phyloP scores from a whole-genome alignment of 2,797 vertebrate species.

The Mustela erminea region DNA sequence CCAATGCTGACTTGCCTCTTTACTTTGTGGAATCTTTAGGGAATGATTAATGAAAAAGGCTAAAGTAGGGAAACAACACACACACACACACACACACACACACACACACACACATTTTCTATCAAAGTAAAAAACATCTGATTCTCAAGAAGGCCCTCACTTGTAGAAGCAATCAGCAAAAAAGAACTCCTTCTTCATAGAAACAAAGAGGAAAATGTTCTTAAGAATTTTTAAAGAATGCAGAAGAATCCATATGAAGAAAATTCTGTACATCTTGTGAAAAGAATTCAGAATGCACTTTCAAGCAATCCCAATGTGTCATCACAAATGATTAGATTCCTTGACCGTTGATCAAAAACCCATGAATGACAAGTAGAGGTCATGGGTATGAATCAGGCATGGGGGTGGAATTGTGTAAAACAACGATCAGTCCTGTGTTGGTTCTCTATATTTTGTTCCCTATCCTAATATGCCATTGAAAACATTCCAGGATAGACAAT shows the following conservation, averaged over 20 bases:
- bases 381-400: neutral
- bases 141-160: neutral
- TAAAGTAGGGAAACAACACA: too few species aligned
- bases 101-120: neutral
- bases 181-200: neutral
- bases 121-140: neutral
- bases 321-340: neutral
- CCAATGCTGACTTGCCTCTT: neutral
- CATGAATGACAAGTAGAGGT: neutral
- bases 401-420: neutral
- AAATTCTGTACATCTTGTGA: neutral
- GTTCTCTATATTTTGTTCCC: neutral
- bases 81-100: neutral
- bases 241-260: neutral
- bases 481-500: neutral
- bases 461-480: neutral
- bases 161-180: too few species aligned
- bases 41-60: neutral
- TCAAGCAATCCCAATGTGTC: neutral
- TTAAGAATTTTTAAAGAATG: neutral
- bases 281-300: neutral
- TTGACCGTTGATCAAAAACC: neutral
- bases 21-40: neutral
- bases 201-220: neutral
- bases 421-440: neutral